Conservation (phyloP, 1,140 invertebrate genomes). For the Neotoxoptera formosana region DNA sequence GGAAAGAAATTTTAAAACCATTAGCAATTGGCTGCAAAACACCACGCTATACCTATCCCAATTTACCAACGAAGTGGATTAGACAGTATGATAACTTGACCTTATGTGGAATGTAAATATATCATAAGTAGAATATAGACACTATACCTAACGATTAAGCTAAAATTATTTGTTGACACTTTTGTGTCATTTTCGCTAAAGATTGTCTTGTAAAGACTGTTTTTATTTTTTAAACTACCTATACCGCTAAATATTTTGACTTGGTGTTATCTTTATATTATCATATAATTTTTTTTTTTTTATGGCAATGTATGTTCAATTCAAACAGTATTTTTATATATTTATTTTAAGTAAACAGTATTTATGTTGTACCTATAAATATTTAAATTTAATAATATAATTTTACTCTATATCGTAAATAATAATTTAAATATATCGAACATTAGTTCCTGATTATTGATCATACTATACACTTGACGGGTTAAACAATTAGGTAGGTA, state of each 20-base stretch:
- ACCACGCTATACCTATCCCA: conserved; percentile 14
- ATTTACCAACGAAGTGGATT: conserved; percentile 51
- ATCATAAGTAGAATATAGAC: neutral
- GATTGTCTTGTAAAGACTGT: conserved; percentile 44
- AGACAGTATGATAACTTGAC: neutral
- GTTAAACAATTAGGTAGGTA: neutral
- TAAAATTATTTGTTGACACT: conserved; percentile 6
- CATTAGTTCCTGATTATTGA: neutral
- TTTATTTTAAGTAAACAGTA: conserved; percentile 26
- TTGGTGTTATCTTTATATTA: conserved; percentile 6
- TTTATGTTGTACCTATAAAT: conserved; percentile 31
- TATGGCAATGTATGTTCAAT: neutral
- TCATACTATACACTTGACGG: neutral
- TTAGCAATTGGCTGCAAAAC: conserved; percentile 74
- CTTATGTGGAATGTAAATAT: neutral
- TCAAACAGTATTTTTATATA: conserved; percentile 45
- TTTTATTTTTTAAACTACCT: conserved; percentile 16
- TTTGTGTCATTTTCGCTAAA: conserved; percentile 41
- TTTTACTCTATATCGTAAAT: neutral
- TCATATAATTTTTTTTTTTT: conserved; percentile 16
- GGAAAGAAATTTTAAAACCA: conserved; percentile 74
- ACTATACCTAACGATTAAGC: conserved; percentile 13
- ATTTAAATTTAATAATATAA: conserved; percentile 1
- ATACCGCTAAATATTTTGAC: neutral
- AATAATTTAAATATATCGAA: neutral